phyloP scores from a whole-genome alignment of 2,113 vertebrate species.

The Myxocyprinus asiaticus region DNA sequence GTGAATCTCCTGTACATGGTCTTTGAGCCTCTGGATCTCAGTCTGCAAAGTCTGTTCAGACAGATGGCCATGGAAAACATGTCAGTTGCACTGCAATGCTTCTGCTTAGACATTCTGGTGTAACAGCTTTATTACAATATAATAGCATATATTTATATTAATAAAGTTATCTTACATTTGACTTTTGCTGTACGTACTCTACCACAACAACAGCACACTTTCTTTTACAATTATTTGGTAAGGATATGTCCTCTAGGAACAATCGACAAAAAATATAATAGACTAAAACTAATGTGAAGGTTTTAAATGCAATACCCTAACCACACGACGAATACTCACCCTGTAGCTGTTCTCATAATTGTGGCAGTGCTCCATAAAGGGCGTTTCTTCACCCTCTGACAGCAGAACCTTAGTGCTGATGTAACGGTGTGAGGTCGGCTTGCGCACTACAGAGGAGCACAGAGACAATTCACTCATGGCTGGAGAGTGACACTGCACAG shows the following conservation, averaged over 20 bases:
- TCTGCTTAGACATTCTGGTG: too few relatives aligned
- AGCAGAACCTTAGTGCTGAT: conserved; percentile 85
- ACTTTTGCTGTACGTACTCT: too few relatives aligned
- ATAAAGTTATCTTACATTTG: too few relatives aligned
- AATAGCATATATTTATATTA: too few relatives aligned
- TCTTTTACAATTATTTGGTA: too few relatives aligned
- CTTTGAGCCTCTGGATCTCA: conserved; percentile 81
- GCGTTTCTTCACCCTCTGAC: conserved; percentile 73
- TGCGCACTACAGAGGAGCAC: conserved; percentile 68
- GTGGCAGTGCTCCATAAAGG: conserved; percentile 79
- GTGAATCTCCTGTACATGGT: conserved; percentile 84
- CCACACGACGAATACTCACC: conserved; percentile 61
- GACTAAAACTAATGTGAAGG: too few relatives aligned
- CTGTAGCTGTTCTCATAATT: conserved; percentile 78
- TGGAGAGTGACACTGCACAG: conserved; percentile 67
- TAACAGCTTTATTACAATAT: too few relatives aligned
- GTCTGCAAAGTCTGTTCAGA: conserved; percentile 74
- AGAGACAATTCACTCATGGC: conserved; percentile 65
- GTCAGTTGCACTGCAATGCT: too few relatives aligned
- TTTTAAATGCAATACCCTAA: not conserved
- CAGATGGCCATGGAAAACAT: not conserved
- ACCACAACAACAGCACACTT: too few relatives aligned
- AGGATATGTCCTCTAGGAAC: too few relatives aligned
- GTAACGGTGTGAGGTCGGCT: conserved; percentile 78
- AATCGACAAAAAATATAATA: too few relatives aligned